phyloP scores from a whole-genome alignment of 53 echinoderm and acorn worm species.

The Zoroaster sp. region DNA sequence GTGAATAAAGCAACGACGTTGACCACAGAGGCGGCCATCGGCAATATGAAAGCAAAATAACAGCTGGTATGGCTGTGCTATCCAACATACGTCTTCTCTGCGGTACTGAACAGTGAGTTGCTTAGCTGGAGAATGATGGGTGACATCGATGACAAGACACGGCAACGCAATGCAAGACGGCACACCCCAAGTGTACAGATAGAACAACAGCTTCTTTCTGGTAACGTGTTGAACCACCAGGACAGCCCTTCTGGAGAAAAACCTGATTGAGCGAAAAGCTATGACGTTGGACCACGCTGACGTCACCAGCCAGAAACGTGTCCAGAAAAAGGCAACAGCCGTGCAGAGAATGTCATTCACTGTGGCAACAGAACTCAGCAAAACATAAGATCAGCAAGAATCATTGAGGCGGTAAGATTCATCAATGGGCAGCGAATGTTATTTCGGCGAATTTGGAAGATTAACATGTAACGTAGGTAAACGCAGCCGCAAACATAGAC shows the following conservation, averaged over 20 bases:
- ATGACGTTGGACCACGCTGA: constrained; percentile 73
- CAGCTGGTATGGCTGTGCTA: background rate
- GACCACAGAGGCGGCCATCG: background rate
- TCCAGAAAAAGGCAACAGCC: constrained; percentile 61
- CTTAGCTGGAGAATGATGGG: background rate
- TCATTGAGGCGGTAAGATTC: constrained; percentile 67
- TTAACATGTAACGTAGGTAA: constrained; percentile 65
- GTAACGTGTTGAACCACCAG: background rate
- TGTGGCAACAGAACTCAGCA: constrained; percentile 43
- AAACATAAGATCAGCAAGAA: constrained; percentile 60
- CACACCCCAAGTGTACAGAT: constrained; percentile 5
- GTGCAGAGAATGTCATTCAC: constrained; percentile 48
- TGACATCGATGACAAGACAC: background rate
- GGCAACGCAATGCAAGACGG: background rate
- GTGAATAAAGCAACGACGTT: constrained; percentile 36
- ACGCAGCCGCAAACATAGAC: constrained; percentile 46
- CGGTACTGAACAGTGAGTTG: constrained; percentile 26
- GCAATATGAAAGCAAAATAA: constrained; percentile 51
- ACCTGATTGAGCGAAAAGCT: constrained; percentile 45
- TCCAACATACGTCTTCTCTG: constrained; percentile 44
- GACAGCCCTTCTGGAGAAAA: background rate
- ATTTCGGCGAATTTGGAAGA: constrained; percentile 65
- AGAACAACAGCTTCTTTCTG: background rate
- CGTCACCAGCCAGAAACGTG: constrained; percentile 63
- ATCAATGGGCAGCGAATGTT: constrained; percentile 72